Conservation (phyloP, 2,888 invertebrate genomes). For the Apamea sordens region DNA sequence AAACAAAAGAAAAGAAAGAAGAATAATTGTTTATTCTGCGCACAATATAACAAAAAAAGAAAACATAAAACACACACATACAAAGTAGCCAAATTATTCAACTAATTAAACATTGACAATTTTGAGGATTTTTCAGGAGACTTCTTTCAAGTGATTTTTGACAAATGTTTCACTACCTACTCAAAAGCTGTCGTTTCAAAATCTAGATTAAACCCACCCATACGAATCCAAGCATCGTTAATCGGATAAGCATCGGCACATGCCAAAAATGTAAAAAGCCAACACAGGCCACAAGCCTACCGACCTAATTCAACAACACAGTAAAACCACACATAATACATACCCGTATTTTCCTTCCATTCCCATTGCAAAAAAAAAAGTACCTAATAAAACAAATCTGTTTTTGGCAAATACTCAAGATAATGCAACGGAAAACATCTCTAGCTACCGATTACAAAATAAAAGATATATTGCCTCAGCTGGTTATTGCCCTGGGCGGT, state of each 20-base stretch:
- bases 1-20: too few species aligned
- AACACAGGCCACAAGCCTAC: constrained; percentile 19
- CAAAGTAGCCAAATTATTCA: too few species aligned
- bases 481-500: constrained; percentile 24
- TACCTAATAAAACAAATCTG: constrained; percentile 56
- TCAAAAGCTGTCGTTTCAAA: not conserved
- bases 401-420: constrained; percentile 61
- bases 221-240: constrained; percentile 14
- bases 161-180: not conserved
- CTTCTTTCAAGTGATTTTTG: too few species aligned
- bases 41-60: too few species aligned
- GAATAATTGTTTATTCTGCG: too few species aligned
- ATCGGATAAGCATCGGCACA: constrained; percentile 21
- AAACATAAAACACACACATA: too few species aligned
- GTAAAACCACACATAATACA: constrained; percentile 21
- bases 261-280: constrained; percentile 46
- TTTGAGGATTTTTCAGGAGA: too few species aligned
- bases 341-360: constrained; percentile 21
- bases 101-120: too few species aligned
- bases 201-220: not conserved
- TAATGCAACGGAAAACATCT: constrained; percentile 51
- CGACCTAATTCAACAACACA: constrained; percentile 28
- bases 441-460: constrained; percentile 47
- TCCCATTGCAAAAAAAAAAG: constrained; percentile 24
- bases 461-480: constrained; percentile 26